Evolutionary conservation across 2,888 invertebrate genomes (phyloP).

Genomic region (Vesta saturnalis): DNA sequence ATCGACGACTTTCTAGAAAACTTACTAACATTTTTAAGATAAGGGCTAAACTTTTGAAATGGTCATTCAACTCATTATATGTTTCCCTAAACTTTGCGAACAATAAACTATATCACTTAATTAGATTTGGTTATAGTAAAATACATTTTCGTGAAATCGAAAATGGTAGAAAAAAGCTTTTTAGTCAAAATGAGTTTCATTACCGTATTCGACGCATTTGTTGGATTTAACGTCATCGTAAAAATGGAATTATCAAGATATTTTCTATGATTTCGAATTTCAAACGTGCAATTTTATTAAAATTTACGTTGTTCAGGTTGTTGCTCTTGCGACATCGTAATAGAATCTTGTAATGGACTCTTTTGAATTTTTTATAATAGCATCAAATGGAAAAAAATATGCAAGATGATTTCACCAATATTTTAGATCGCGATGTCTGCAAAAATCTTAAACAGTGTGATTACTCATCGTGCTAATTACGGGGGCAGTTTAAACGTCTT

Average conservation of each 20-base stretch:
- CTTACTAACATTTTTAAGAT: background rate
- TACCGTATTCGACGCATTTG: background rate
- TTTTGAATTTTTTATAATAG: too few relatives aligned
- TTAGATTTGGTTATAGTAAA: background rate
- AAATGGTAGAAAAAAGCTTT: background rate
- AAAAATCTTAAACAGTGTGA: too few relatives aligned
- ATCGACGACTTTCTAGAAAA: background rate
- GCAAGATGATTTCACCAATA: too few relatives aligned
- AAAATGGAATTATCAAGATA: background rate
- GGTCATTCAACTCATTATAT: background rate
- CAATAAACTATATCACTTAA: background rate
- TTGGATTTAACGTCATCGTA: constrained; percentile 1
- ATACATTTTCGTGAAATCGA: background rate
- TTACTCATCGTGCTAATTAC: too few relatives aligned
- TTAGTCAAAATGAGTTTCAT: constrained; percentile 1
- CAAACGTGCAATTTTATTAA: background rate
- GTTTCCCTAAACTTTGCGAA: too few relatives aligned
- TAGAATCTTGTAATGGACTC: too few relatives aligned
- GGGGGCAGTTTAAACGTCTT: too few relatives aligned
- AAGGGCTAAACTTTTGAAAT: too few relatives aligned
- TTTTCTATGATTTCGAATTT: constrained; percentile 1
- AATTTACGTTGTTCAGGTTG: background rate
- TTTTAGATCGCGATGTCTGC: too few relatives aligned
- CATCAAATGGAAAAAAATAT: too few relatives aligned
- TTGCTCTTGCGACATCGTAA: background rate